These are phyloP conservation scores for Agrotis puta DNA, from an alignment of 2,888 invertebrate species.

Conservation along the genomic window DNA sequence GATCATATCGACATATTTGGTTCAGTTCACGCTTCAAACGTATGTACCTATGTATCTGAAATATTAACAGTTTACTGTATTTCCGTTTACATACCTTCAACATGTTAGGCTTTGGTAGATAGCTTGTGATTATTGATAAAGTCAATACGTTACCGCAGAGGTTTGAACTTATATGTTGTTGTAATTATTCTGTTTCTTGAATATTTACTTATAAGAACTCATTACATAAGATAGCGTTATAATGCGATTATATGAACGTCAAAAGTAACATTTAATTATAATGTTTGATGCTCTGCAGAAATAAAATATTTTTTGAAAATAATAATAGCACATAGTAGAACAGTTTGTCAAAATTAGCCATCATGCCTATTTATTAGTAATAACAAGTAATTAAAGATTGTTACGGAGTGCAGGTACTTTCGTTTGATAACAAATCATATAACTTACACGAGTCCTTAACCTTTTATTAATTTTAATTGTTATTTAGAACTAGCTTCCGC, in stretches of 20 bases:
- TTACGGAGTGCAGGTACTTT: neutral
- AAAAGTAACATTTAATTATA: no score
- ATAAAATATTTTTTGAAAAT: no score
- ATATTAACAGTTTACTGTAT: neutral
- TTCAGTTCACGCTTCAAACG: no score
- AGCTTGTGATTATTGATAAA: neutral
- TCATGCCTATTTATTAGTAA: neutral
- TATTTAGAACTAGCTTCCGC: no score
- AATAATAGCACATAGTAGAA: no score
- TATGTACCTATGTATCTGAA: neutral
- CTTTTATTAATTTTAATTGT: no score
- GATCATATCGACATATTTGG: neutral
- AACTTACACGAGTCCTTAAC: neutral
- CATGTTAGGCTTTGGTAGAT: neutral
- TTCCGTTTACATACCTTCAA: neutral
- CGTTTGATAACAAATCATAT: neutral
- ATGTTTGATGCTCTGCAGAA: no score
- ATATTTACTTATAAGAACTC: neutral
- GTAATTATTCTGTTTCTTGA: neutral
- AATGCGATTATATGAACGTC: no score
- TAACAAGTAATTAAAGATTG: neutral
- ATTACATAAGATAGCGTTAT: no score
- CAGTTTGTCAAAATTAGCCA: no score
- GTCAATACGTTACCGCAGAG: constrained; percentile 5
- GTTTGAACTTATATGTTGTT: neutral